Evolutionary conservation across 2,113 vertebrate species (phyloP).

Genomic region (Boulengerochromis microlepis): DNA sequence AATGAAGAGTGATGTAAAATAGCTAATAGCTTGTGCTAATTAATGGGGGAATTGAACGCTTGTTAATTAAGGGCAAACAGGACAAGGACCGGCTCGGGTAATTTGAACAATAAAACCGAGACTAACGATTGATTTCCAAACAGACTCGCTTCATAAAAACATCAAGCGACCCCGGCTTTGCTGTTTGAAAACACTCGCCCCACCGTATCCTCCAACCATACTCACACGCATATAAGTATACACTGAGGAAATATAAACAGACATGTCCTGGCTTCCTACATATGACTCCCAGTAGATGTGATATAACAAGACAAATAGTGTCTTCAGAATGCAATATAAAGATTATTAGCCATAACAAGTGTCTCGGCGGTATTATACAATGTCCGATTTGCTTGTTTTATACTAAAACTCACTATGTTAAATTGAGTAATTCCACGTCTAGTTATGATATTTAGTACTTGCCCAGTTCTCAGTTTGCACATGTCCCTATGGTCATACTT

Average conservation of each 20-base stretch:
- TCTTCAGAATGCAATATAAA: conserved; percentile 5
- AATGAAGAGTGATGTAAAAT: conserved; percentile 87
- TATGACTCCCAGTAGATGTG: not conserved
- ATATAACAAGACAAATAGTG: not conserved
- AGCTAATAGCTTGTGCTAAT: conserved; percentile 86
- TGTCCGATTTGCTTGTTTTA: not conserved
- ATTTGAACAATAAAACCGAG: conserved; percentile 84
- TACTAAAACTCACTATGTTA: not conserved
- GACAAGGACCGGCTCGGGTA: conserved; percentile 80
- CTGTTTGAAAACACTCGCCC: not conserved
- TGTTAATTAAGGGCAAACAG: conserved; percentile 95
- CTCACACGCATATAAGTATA: not conserved
- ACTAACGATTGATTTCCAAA: conserved; percentile 83
- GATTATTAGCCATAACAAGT: not conserved
- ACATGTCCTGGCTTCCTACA: not conserved
- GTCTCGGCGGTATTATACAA: conserved; percentile 5
- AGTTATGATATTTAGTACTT: not conserved
- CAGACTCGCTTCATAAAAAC: conserved; percentile 77
- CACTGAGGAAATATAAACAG: not conserved
- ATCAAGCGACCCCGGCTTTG: conserved; percentile 39
- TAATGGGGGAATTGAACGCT: conserved; percentile 84
- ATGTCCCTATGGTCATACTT: conserved; percentile 12
- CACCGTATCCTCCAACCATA: not conserved
- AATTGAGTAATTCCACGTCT: conserved; percentile 7
- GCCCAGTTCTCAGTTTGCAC: not conserved